Evolutionary conservation across 2,113 vertebrate species (phyloP), one percentile per base, ranked within the genome.

Genomic region (Dendropsophus ebraccatus): DNA sequence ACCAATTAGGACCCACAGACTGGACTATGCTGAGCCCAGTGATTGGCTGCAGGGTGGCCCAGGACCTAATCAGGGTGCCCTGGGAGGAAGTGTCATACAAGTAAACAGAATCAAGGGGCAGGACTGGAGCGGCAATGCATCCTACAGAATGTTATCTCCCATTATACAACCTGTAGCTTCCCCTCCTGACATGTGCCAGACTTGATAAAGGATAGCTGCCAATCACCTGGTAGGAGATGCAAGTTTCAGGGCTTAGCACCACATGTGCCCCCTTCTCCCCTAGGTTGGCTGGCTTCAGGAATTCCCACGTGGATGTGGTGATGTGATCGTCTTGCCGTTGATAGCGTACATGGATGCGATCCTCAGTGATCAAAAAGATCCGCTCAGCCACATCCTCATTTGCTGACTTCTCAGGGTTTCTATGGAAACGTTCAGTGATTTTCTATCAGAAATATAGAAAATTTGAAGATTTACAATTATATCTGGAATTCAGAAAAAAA

Each of bases 381-480:
- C 95, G 91, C 88, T 97, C 91, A 0, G 95, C 95, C 81, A 98
- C 89, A 0, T 99, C 97, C 72, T 96, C 90, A 0, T 93, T 91
- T 0, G 96, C 95, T 0, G 90, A 88, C 89, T 95, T 96, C 8
- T 84, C 88, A 0, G 4, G 80, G 88, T 99, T 94, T 87, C 97
- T 94, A 56, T 89, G 89, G 91, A 99, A 99, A 50, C 82, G 88
- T 90, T 98, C 97, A 11, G 93, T 95, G 89, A 99, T 96, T 91
- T 94, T 94, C 96, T 97, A 77, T n/a, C 2, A 23, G 4, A 54
- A 77, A 30, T 32, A 1, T 12, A 3, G 12, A n/a, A 45, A 47
- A 25, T 73, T 3, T 32, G 4, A 35, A 67, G 0, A 35, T 69
- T 69, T 14, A 17, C 65, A 69, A 35, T 35, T 35, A 3, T 35